Conservation (phyloP, 2,888 invertebrate genomes). For the Conus canariensis region DNA sequence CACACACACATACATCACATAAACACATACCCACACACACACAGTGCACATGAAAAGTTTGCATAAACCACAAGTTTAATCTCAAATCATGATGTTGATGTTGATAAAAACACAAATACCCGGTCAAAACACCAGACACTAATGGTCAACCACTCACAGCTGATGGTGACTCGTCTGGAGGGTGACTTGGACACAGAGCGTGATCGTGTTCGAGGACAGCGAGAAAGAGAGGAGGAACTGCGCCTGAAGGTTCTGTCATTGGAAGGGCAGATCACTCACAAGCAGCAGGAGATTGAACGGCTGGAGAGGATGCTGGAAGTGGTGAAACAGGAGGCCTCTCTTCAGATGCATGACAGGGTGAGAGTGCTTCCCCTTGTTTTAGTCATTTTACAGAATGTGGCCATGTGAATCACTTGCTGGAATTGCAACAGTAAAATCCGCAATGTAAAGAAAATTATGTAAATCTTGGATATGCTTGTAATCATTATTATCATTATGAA, state of each 20-base stretch:
- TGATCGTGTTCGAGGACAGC: conserved; percentile 61
- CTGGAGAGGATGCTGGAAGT: conserved; percentile 70
- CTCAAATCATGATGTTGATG: too few relatives aligned
- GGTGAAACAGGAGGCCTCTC: conserved; percentile 70
- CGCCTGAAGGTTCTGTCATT: conserved; percentile 60
- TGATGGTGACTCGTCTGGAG: conserved; percentile 50
- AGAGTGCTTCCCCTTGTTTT: conserved; percentile 14
- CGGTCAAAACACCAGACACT: too few relatives aligned
- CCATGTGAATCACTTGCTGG: not conserved
- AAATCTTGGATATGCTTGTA: not conserved
- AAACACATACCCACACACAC: not conserved
- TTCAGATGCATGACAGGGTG: conserved; percentile 69
- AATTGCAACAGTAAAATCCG: too few relatives aligned
- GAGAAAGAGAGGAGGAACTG: conserved; percentile 65
- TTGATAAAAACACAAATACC: too few relatives aligned
- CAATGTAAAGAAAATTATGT: too few relatives aligned
- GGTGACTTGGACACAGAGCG: conserved; percentile 64
- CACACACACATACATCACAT: too few relatives aligned
- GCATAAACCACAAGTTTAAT: too few relatives aligned
- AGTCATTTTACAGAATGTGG: too few relatives aligned
- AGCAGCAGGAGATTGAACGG: conserved; percentile 67
- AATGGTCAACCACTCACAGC: conserved; percentile 29
- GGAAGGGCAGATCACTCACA: conserved; percentile 66
- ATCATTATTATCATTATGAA: too few relatives aligned
- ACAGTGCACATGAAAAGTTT: not conserved